Evolutionary conservation across 2,888 invertebrate species (phyloP), one percentile per base, ranked within the genome.

Genomic region (Apodemia duryi): DNA sequence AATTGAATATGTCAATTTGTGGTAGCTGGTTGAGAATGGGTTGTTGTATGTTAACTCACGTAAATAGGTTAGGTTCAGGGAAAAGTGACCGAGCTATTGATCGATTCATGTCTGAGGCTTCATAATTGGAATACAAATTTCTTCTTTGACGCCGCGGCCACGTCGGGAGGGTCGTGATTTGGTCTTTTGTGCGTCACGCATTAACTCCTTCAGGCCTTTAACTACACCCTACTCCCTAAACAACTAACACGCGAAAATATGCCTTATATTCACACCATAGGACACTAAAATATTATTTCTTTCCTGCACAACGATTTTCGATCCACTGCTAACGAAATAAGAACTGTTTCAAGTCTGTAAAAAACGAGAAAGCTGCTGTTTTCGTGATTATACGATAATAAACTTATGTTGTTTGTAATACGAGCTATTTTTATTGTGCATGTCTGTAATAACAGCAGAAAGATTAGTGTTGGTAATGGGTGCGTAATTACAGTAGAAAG

Each of bases 101-200:
- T 80, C 78, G 75, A 68, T 72, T 72, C 72, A 73, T 74, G 74
- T 76, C 76, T 76, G 73, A 74, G 72, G 86, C 81, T 85, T 88
- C 85, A 86, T 91, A 91, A 91, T 91, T 91, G 89, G 87, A 90
- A 88, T 90, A 91, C 91, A 90, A 91, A 90, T 91, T 89, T 83
- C 81, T 85, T 86, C 86, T 89, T 88, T 88, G 89, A 85, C 86
- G 85, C 81, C 79, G 75, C 77, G 82, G 81, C 77, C 81, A 80
- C 85, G 74, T 71, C 72, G 75, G 74, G 75, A 85, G 85, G 85
- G 85, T 86, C 86, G 88, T 91, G 91, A 91, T 91, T 91, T 91
- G 85, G 88, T 82, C 90, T 89, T 91, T 91, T 91, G 91, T 91
- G 88, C 84, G 82, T 79, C 89, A 89, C 90, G 88, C 89, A 89